phyloP scores from a whole-genome alignment of 2,797 vertebrate species.

The Notolabrus celidotus region DNA sequence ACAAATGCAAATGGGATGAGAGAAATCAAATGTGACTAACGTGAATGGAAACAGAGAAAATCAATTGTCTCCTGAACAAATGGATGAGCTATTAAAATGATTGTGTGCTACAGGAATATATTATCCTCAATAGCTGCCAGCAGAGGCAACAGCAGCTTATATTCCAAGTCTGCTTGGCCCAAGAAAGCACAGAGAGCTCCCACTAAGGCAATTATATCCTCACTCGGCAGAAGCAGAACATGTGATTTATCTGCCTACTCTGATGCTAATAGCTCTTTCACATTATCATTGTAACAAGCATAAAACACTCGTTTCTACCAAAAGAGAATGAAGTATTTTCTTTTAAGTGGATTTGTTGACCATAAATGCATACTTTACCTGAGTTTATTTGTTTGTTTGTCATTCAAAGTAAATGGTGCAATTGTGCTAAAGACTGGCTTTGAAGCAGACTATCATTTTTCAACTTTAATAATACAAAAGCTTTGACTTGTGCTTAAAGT shows the following conservation, averaged over 20 bases:
- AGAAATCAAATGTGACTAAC: slow-evolving; percentile 83
- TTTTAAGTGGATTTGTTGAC: slow-evolving; percentile 14
- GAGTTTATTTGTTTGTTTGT: slow-evolving; percentile 46
- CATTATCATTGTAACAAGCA: slow-evolving; percentile 45
- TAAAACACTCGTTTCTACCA: slow-evolving; percentile 32
- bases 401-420: slow-evolving; percentile 26
- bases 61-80: slow-evolving; percentile 82
- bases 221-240: slow-evolving; percentile 48
- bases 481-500: slow-evolving; percentile 13
- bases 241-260: slow-evolving; percentile 57
- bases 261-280: slow-evolving; percentile 38
- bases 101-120: slow-evolving; percentile 74
- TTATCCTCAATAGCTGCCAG: slow-evolving; percentile 70
- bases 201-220: slow-evolving; percentile 61
- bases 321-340: slow-evolving; percentile 16
- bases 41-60: slow-evolving; percentile 77
- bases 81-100: slow-evolving; percentile 82
- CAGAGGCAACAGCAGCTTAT: slow-evolving; percentile 52
- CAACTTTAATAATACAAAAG: slow-evolving; percentile 29
- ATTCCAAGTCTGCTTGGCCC: slow-evolving; percentile 50
- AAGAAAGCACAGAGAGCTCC: slow-evolving; percentile 42
- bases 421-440: slow-evolving; percentile 22
- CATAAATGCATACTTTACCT: slow-evolving; percentile 25
- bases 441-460: slow-evolving; percentile 34
- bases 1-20: slow-evolving; percentile 73